Percentiles rank a stretch among this genome's conserved stretches.
These are phyloP conservation scores for Diloba caeruleocephala DNA, from an alignment of 2,888 invertebrate species.

Conservation along the genomic window DNA sequence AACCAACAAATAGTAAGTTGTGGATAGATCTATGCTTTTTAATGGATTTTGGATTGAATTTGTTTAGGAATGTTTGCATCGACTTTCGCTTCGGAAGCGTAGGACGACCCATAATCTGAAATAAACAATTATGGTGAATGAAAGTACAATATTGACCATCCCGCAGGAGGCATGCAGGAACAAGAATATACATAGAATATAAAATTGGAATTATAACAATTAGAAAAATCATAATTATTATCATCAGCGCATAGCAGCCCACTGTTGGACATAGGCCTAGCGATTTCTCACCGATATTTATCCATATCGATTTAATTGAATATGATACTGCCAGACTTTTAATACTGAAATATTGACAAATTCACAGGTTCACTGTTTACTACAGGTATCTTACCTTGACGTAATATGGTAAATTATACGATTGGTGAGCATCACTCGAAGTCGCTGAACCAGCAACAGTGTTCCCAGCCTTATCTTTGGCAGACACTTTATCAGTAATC, in stretches of 20 bases:
- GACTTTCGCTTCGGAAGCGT: conserved; percentile 68
- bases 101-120: conserved; percentile 72
- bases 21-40: conserved; percentile 76
- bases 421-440: conserved; percentile 5
- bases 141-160: background rate
- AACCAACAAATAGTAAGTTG: conserved; percentile 76
- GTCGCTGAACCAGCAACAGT: background rate
- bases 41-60: conserved; percentile 70
- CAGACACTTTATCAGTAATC: background rate
- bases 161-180: too few relatives aligned
- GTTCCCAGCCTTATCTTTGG: background rate
- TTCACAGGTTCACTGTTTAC: background rate
- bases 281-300: too few relatives aligned
- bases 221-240: too few relatives aligned
- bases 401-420: conserved; percentile 53
- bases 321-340: too few relatives aligned
- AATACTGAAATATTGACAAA: background rate
- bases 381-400: conserved; percentile 62
- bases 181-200: too few relatives aligned
- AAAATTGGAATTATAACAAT: too few relatives aligned
- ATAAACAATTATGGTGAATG: conserved; percentile 5
- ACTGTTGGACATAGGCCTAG: too few relatives aligned
- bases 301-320: too few relatives aligned
- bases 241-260: too few relatives aligned
- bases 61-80: conserved; percentile 72